Base-by-base conservation (phyloP, 2,797 vertebrate species). In the Cynodonichthys magdalenae region DNA sequence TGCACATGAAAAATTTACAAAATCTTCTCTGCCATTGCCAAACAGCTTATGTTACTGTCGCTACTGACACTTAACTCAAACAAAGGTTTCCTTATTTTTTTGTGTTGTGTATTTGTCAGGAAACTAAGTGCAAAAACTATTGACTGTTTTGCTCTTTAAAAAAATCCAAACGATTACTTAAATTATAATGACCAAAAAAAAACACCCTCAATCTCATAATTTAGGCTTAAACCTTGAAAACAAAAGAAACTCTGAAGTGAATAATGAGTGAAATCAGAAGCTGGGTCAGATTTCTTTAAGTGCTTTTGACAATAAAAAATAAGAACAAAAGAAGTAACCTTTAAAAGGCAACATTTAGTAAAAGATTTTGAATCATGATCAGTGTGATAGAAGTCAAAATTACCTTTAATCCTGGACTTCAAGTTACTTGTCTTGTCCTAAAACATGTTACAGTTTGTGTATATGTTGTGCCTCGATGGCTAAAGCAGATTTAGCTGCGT, bases 231-330 rank as follows among this genome's bases (percentile, higher is more conserved):
- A 78, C 56, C 54, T 56, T 34, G 45, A 28, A 64, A 76, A 86
- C 55, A 78, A 86, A 82, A 67, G 55, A 29, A 53, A 57, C 71
- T 71, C 17, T 80, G 81, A 79, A 53, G 54, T 63, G 66, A 19
- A 24, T 44, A 34, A 75, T 69, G 58, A 60, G 45, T 56, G 29
- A 24, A 64, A 59, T 3, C 54, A 64, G 12, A 62, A 19, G 29
- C 46, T 3, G 12, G 18, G 6, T 47, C 15, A 46, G 50, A 39
- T 57, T 56, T 61, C 29, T 55, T 57, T 52, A 60, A 39, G 65
- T 65, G 63, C 39, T 34, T 71, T 54, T 63, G 36, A 59, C 44
- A 45, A 28, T 39, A 62, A 68, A 57, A 44, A 50, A 63, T 29
- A 47, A 4, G 60, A 61, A 58, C 24, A 45, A 45, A 45, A 10